These are phyloP conservation scores for Rapana venosa DNA, from an alignment of 2,888 invertebrate species.

Conservation along the genomic window DNA sequence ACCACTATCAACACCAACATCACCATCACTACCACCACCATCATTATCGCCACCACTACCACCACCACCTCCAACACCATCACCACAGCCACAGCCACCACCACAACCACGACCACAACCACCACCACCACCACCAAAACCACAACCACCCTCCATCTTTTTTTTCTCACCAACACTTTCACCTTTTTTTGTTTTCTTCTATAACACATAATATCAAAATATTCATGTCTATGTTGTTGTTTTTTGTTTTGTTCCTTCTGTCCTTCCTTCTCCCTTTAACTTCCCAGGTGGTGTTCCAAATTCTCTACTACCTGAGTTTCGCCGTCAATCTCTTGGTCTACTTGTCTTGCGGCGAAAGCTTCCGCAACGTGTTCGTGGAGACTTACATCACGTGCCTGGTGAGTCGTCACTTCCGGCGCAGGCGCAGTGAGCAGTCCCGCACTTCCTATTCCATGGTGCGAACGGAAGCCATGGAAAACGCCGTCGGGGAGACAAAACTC, in stretches of 20 bases:
- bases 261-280: not conserved
- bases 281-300: constrained; percentile 52
- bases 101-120: too few relatives aligned
- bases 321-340: constrained; percentile 67
- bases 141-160: not conserved
- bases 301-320: constrained; percentile 65
- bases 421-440: constrained; percentile 33
- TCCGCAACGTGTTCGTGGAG: constrained; percentile 57
- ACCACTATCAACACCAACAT: too few relatives aligned
- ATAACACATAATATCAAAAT: not conserved
- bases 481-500: constrained; percentile 41
- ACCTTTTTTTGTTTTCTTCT: not conserved
- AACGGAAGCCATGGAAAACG: constrained; percentile 16
- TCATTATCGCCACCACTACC: too few relatives aligned
- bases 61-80: not conserved
- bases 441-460: constrained; percentile 38
- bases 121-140: too few relatives aligned
- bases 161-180: not conserved
- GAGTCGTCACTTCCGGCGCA: not conserved
- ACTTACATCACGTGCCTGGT: constrained; percentile 45
- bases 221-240: too few relatives aligned
- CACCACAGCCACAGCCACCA: not conserved
- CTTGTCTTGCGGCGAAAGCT: constrained; percentile 62
- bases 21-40: too few relatives aligned
- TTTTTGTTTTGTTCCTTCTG: not conserved